These are phyloP conservation scores for Drosophila maculinotata DNA, from an alignment of 2,888 invertebrate species.

Conservation along the genomic window DNA sequence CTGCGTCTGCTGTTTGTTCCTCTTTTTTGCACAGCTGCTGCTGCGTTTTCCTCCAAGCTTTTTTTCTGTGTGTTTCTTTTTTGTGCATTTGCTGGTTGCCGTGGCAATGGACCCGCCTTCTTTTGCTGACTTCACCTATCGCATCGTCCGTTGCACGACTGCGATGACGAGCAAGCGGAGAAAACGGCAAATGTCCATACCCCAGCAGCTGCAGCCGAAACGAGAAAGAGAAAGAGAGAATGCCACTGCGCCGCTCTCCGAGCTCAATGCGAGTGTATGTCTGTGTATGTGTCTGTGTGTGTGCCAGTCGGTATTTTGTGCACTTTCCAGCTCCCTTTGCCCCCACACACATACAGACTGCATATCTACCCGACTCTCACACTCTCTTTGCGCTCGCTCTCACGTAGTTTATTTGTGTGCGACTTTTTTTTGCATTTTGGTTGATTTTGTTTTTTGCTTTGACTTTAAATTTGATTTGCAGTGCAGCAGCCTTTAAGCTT, in stretches of 20 bases:
- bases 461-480: constrained; percentile 72
- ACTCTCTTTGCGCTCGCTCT: constrained; percentile 10
- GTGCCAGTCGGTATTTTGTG: no score
- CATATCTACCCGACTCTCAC: constrained; percentile 23
- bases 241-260: constrained; percentile 24
- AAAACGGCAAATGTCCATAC: constrained; percentile 37
- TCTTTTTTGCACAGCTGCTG: constrained; percentile 9
- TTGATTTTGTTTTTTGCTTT: constrained; percentile 30
- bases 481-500: constrained; percentile 46
- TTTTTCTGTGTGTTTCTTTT: constrained; percentile 31
- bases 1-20: constrained; percentile 16
- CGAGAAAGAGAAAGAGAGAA: constrained; percentile 21
- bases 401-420: constrained; percentile 47
- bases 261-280: constrained; percentile 8
- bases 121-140: constrained; percentile 81
- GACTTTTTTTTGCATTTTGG: constrained; percentile 27
- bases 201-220: constrained; percentile 36
- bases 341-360: constrained; percentile 16
- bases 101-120: constrained; percentile 83
- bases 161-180: constrained; percentile 47
- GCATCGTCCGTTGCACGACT: constrained; percentile 68
- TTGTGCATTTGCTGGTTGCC: constrained; percentile 77
- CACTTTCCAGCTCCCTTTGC: constrained; percentile 10
- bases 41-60: constrained; percentile 27
- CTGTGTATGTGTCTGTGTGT: constrained; percentile 15